phyloP scores from a whole-genome alignment of 2,888 invertebrate species.

The Xanthia icteritia region DNA sequence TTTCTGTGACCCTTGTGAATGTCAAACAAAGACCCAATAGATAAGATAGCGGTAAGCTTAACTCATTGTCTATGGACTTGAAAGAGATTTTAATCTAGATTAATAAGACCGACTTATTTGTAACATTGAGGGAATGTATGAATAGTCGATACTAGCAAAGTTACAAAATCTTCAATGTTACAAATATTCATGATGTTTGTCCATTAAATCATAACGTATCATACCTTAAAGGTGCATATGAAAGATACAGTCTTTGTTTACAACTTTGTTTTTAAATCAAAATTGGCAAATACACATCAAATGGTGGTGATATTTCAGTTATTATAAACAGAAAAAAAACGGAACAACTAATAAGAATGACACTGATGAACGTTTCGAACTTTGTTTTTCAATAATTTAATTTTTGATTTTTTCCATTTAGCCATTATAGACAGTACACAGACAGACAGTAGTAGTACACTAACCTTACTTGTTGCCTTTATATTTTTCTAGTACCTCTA shows the following conservation, averaged over 20 bases:
- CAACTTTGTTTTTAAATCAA: not conserved
- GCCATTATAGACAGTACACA: not conserved
- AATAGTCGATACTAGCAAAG: conserved; percentile 3
- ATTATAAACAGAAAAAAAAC: not conserved
- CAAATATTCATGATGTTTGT: not conserved
- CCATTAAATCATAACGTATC: not conserved
- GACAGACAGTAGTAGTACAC: not conserved
- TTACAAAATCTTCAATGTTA: not conserved
- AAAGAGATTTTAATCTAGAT: conserved; percentile 69
- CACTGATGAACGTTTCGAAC: not conserved
- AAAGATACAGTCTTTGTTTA: not conserved
- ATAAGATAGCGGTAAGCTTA: conserved; percentile 70
- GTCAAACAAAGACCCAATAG: conserved; percentile 72
- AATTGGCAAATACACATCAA: not conserved
- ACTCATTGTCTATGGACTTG: conserved; percentile 70
- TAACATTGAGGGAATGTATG: not conserved
- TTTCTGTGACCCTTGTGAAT: conserved; percentile 75
- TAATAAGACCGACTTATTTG: conserved; percentile 53
- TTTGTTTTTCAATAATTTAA: not conserved
- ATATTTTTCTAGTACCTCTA: not conserved
- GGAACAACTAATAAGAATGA: not conserved
- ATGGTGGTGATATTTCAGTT: not conserved
- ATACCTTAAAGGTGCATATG: not conserved
- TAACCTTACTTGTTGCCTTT: not conserved
- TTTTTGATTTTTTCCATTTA: not conserved